Evolutionary conservation across 1,140 invertebrate species (phyloP), one percentile per base, ranked within the genome.

Genomic region (Leptinotarsa lineolata): DNA sequence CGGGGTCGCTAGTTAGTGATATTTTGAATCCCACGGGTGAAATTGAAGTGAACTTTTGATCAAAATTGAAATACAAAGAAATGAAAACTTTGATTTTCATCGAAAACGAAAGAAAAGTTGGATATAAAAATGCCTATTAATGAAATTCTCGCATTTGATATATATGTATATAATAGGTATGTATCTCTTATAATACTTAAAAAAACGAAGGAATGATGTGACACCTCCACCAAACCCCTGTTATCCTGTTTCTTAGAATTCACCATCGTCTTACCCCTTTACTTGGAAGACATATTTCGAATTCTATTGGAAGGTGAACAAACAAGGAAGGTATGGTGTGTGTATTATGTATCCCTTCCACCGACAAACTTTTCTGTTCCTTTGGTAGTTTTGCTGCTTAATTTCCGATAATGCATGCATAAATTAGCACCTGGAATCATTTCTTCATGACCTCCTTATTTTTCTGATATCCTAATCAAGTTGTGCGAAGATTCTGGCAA

Each of bases 401-500:
- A 77, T 77, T 77, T 77, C 73, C 76, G 73, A 77, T 77, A 77
- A 77, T 77, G 64, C 64, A 67, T 77, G 76, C 76, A 77, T 77
- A 77, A 77, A 77, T 77, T 77, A 77, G 72, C 74, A 44, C 46
- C 67, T 8, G n/a, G 60, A 63, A 18, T 63, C 16, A 20, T 18
- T 44, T 44, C 30, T 39, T 67, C n/a, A 0, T 5, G 15, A 46
- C 54, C 46, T 70, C 46, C 44, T 15, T 45, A 12, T 4, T 4
- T 70, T 68, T 22, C 68, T 78, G 75, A 3, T 20, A 13, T 72
- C 72, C 73, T 72, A 66, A 30, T 68, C 59, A 20, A n/a, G 48
- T 45, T 39, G 64, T 61, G 18, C 24, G 60, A 45, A 61, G 21
- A 54, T 65, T 73, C 61, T 64, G 69, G 72, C 74, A 76, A 78